Evolutionary conservation across 2,888 invertebrate genomes (phyloP), one percentile per base, ranked within the genome.

Genomic region (Himalopsyche japonica): DNA sequence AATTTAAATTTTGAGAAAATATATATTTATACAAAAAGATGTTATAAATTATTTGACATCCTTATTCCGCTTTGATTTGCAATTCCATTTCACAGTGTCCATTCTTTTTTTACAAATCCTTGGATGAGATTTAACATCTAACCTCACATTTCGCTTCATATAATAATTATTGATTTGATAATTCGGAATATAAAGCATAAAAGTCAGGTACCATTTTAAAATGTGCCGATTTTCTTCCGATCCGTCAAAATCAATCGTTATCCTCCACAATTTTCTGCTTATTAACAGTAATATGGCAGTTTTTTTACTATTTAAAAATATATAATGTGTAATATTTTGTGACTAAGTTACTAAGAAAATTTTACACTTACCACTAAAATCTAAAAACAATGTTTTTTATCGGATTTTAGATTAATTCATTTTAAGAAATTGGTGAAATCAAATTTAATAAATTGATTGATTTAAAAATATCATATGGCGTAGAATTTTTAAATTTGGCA

Each of bases 261-360:
- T 70, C 49, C 80, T 57, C 79, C 82, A 79, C 82, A 79, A 85
- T 80, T 82, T 77, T 84, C 85, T 85, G 84, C 82, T 84, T 86
- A 86, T 85, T 84, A 85, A 85, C 82, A 85, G 83, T 86, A 86
- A 86, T 86, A 86, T 86, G 86, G 86, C 86, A 86, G 86, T 86
- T 86, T 86, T 85, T 47, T 84, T 84, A 84, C 83, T 86, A 84
- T 82, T 85, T 82, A 79, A 85, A 84, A 82, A 84, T 83, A 82
- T 86, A 81, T 85, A 81, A 81, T 82, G 77, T 82, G 49, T 79
- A 82, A 77, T 82, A 82, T 82, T 80, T 85, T 85, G 79, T 82
- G 79, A 84, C 84, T 82, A 79, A 70, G 30, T 70, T 30, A 70
- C 30, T 70, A 24, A 30, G 70, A 70, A 27, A 70, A 70, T 70